These are phyloP conservation scores for Gryllus longicercus DNA, from an alignment of 2,888 invertebrate species.

Conservation along the genomic window DNA sequence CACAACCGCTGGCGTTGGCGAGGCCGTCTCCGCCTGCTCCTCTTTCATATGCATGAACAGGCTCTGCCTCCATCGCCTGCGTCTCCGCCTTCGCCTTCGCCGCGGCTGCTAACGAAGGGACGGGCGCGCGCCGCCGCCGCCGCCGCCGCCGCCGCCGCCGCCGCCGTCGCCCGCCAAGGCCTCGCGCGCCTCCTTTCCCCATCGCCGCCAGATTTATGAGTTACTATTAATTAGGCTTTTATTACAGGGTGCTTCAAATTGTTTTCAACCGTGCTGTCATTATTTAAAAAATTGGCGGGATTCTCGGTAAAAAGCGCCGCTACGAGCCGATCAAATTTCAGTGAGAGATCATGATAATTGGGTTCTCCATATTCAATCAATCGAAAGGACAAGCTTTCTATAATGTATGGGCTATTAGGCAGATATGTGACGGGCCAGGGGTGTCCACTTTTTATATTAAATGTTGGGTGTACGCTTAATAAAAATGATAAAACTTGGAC, in stretches of 20 bases:
- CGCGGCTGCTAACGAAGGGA: background rate
- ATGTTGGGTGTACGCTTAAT: too few species aligned
- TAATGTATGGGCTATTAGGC: background rate
- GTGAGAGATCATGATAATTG: slow-evolving; percentile 22
- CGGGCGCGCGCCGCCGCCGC: background rate
- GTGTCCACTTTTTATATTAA: too few species aligned
- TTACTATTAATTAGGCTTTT: slow-evolving; percentile 24
- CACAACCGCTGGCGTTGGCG: too few species aligned
- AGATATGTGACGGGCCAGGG: too few species aligned
- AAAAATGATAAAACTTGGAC: too few species aligned
- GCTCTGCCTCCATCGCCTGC: too few species aligned
- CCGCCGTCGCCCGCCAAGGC: background rate
- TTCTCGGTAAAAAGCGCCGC: background rate
- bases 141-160: background rate
- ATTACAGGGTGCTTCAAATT: slow-evolving; percentile 22
- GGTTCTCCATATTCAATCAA: slow-evolving; percentile 23
- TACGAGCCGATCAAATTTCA: slow-evolving; percentile 19
- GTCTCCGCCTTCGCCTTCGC: too few species aligned
- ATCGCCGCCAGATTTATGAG: slow-evolving; percentile 21
- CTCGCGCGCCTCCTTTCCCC: background rate
- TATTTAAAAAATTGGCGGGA: slow-evolving; percentile 20
- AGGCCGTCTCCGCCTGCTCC: too few species aligned
- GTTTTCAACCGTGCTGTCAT: slow-evolving; percentile 20
- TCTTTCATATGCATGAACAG: too few species aligned
- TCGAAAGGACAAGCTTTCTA: slow-evolving; percentile 12